A percentile compares a stretch with the other conserved stretches of the same genome.
Conservation (phyloP, 2,797 vertebrate genomes). For the Spea hammondii region DNA sequence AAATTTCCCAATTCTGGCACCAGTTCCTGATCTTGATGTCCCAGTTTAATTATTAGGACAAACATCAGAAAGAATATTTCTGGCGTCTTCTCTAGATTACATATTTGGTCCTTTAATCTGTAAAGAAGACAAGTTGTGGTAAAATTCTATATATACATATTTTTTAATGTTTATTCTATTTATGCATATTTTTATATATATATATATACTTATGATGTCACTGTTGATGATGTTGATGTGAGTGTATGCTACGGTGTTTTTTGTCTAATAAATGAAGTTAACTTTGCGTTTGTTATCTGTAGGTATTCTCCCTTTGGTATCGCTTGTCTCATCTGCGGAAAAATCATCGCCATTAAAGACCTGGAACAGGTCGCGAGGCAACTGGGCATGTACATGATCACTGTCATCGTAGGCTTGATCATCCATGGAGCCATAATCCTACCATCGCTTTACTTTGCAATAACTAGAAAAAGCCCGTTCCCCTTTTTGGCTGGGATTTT, state of each 20-base stretch:
- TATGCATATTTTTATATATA: too few species aligned
- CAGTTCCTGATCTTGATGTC: too few species aligned
- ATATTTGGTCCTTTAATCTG: too few species aligned
- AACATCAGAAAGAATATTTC: too few species aligned
- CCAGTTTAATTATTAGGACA: too few species aligned
- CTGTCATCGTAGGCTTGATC: constrained; percentile 92
- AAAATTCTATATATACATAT: too few species aligned
- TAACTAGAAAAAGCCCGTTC: constrained; percentile 96
- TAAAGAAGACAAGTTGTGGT: too few species aligned
- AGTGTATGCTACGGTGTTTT: background rate
- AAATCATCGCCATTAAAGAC: constrained; percentile 98
- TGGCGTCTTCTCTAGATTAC: too few species aligned
- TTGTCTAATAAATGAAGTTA: background rate
- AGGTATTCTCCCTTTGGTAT: constrained; percentile 99
- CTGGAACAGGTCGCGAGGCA: constrained; percentile 93
- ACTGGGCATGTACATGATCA: constrained; percentile 98
- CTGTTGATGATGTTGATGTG: too few species aligned
- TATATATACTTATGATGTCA: too few species aligned
- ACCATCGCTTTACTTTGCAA: constrained; percentile 91
- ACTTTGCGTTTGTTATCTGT: constrained; percentile 53
- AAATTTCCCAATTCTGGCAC: too few species aligned
- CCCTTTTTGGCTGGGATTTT: constrained; percentile 96
- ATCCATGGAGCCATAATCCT: constrained; percentile 97
- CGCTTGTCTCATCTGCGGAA: constrained; percentile 95
- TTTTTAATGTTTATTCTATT: too few species aligned